Evolutionary conservation across 2,113 vertebrate genomes (phyloP).

Genomic region (Ophthalmolycus amberensis): DNA sequence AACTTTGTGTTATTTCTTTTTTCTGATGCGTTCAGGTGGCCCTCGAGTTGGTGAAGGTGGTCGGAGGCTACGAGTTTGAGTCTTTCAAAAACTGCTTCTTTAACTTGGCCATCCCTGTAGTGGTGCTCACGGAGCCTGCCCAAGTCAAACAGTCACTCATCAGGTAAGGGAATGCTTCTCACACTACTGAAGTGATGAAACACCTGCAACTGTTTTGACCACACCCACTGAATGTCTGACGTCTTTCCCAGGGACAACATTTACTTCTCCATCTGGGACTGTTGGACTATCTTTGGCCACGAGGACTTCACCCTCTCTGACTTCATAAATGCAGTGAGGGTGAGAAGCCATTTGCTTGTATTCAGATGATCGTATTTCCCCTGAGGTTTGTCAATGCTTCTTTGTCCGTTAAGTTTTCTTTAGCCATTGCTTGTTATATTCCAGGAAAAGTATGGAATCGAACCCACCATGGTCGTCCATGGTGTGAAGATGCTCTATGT

Average conservation of each 20-base stretch:
- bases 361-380: not conserved
- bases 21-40: constrained; percentile 85
- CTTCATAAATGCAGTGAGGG: constrained; percentile 95
- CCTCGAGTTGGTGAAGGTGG: constrained; percentile 94
- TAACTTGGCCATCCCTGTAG: constrained; percentile 95
- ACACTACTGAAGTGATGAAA: not conserved
- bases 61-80: constrained; percentile 88
- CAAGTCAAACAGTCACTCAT: constrained; percentile 91
- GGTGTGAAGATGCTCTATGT: constrained; percentile 99
- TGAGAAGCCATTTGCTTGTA: constrained; percentile 73
- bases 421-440: constrained; percentile 44
- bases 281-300: constrained; percentile 93
- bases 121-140: constrained; percentile 94
- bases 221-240: not conserved
- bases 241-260: constrained; percentile 89
- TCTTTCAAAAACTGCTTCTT: constrained; percentile 98
- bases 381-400: not conserved
- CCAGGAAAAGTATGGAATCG: constrained; percentile 96
- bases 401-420: not conserved
- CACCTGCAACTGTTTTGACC: not conserved
- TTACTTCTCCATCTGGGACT: constrained; percentile 98
- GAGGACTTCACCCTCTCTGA: constrained; percentile 96
- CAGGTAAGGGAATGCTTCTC: constrained; percentile 82
- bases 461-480: constrained; percentile 97
- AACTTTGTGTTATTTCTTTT: not conserved